These are phyloP conservation scores for Lamprologus lemairii DNA, from an alignment of 2,113 vertebrate species.

Conservation along the genomic window DNA sequence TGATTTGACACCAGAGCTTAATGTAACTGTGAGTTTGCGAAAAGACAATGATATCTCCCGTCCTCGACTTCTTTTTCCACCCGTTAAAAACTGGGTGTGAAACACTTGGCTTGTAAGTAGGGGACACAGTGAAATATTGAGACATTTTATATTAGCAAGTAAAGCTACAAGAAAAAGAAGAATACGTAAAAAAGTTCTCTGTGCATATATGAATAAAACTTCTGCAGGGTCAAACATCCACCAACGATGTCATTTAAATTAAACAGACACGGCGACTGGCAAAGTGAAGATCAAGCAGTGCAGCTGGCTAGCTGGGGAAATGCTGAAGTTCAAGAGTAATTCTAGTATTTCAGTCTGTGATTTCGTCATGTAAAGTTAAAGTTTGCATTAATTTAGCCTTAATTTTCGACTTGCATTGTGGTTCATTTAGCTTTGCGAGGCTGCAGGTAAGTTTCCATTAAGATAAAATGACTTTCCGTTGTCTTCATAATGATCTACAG, in stretches of 20 bases:
- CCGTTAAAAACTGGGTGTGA: neutral
- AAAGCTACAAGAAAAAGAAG: neutral
- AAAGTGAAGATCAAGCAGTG: neutral
- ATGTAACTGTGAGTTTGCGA: neutral
- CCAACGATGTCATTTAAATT: neutral
- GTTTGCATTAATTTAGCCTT: neutral
- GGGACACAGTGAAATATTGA: neutral
- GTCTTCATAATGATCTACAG: neutral
- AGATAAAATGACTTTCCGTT: neutral
- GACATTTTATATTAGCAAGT: neutral
- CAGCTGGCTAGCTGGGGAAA: neutral
- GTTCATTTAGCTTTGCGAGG: neutral
- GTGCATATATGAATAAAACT: neutral
- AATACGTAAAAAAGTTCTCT: neutral
- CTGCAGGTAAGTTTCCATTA: neutral
- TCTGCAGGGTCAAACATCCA: neutral
- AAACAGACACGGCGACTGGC: neutral
- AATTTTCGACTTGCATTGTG: fast-evolving
- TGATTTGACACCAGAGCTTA: neutral
- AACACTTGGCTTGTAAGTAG: neutral
- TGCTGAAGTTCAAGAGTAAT: neutral
- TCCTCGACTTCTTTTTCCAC: neutral
- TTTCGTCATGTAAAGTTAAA: neutral
- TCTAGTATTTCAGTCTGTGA: neutral
- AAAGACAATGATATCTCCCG: neutral